A percentile compares a stretch with the other conserved stretches of the same genome.
Conservation (phyloP, 2,113 vertebrate species). For the Rhea americana region DNA sequence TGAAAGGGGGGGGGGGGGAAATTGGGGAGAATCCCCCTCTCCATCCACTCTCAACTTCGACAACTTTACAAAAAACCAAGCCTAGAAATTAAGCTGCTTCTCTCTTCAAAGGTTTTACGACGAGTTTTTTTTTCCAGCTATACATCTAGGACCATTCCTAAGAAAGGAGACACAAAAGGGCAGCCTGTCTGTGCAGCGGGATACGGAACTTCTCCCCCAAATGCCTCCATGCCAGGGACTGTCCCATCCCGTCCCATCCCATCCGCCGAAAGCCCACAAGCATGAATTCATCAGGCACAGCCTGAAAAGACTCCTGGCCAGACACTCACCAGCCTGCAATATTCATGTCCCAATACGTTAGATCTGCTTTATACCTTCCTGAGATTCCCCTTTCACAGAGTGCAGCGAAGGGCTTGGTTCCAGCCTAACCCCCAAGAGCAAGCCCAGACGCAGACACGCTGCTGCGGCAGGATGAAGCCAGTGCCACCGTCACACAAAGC, state of each 20-base stretch:
- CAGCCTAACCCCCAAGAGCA: neutral
- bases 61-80: neutral
- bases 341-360: neutral
- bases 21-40: neutral
- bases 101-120: neutral
- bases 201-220: accelerated
- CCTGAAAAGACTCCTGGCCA: neutral
- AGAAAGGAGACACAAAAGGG: neutral
- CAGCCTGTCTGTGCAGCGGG: neutral
- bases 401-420: neutral
- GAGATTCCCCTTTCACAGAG: neutral
- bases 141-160: neutral
- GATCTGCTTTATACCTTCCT: neutral
- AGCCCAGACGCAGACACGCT: neutral
- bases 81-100: neutral
- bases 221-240: neutral
- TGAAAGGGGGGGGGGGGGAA: neutral
- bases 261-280: neutral
- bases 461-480: neutral
- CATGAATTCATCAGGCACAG: neutral
- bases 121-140: neutral
- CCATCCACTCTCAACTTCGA: neutral
- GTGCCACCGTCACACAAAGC: neutral
- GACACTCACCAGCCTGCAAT: neutral
- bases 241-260: neutral